phyloP scores from a whole-genome alignment of 2,113 vertebrate species.

The Lophura nycthemera region DNA sequence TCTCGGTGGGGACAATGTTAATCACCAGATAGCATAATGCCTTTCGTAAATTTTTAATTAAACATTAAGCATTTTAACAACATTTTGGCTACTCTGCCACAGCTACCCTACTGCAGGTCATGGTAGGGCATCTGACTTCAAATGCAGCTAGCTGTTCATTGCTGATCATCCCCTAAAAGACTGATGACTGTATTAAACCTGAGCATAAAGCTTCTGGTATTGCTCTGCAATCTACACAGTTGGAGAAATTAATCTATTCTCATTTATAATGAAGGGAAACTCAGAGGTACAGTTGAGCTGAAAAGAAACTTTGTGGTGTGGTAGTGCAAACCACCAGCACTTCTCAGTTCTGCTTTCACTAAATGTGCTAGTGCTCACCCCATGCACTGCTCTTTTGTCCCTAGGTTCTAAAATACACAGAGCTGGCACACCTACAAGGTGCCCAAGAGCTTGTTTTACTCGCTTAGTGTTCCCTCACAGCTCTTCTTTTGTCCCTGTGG shows the following conservation, averaged over 20 bases:
- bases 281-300: not conserved
- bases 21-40: conserved; percentile 33
- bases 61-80: conserved; percentile 55
- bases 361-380: not conserved
- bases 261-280: conserved; percentile 48
- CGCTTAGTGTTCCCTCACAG: not conserved
- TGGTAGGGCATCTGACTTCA: conserved; percentile 27
- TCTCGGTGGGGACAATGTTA: conserved; percentile 34
- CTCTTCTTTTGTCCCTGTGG: not conserved
- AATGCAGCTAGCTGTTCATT: conserved; percentile 57
- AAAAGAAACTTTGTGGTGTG: conserved; percentile 8
- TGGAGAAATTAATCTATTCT: conserved; percentile 62
- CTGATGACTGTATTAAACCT: conserved; percentile 65
- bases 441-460: not conserved
- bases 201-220: conserved; percentile 42
- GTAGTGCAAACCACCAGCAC: not conserved
- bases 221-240: conserved; percentile 55
- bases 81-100: conserved; percentile 1
- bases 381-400: not conserved
- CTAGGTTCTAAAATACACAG: not conserved
- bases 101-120: conserved; percentile 34
- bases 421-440: not conserved
- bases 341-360: not conserved
- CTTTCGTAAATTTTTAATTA: conserved; percentile 64
- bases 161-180: conserved; percentile 63